Evolutionary conservation across 2,888 invertebrate species (phyloP).

Genomic region (Schizaphis graminum): DNA sequence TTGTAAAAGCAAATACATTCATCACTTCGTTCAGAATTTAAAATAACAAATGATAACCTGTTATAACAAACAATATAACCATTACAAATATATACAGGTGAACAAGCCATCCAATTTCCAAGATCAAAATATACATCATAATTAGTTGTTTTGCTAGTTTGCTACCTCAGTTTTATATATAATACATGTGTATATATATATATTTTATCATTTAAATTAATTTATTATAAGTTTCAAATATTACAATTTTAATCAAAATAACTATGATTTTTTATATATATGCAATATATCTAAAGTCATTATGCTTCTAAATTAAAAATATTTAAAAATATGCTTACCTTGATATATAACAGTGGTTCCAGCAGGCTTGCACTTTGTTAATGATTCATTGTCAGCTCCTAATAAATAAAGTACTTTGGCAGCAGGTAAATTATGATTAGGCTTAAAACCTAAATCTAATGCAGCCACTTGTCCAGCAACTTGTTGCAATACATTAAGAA

Average conservation of each 20-base stretch:
- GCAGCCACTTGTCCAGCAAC: constrained; percentile 95
- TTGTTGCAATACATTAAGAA: constrained; percentile 94
- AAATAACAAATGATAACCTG: neutral
- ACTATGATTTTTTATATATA: neutral
- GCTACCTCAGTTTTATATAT: neutral
- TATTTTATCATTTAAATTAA: neutral
- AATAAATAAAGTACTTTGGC: constrained; percentile 89
- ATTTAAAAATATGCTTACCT: constrained; percentile 73
- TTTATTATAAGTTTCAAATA: neutral
- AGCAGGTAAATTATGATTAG: constrained; percentile 75
- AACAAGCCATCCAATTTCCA: neutral
- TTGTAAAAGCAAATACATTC: too few species aligned
- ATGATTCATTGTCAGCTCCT: constrained; percentile 91
- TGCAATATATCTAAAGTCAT: neutral
- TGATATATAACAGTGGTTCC: constrained; percentile 91
- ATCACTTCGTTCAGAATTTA: too few species aligned
- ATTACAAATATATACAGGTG: neutral
- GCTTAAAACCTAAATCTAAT: constrained; percentile 91
- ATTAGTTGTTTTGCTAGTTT: neutral
- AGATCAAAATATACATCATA: neutral
- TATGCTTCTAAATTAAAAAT: neutral
- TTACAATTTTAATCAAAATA: neutral
- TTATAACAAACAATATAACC: neutral
- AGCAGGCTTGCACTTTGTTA: constrained; percentile 83
- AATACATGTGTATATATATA: neutral